A percentile compares a stretch with the other conserved stretches of the same genome.
phyloP scores from a whole-genome alignment of 2,113 vertebrate genomes.

The Uria lomvia region DNA sequence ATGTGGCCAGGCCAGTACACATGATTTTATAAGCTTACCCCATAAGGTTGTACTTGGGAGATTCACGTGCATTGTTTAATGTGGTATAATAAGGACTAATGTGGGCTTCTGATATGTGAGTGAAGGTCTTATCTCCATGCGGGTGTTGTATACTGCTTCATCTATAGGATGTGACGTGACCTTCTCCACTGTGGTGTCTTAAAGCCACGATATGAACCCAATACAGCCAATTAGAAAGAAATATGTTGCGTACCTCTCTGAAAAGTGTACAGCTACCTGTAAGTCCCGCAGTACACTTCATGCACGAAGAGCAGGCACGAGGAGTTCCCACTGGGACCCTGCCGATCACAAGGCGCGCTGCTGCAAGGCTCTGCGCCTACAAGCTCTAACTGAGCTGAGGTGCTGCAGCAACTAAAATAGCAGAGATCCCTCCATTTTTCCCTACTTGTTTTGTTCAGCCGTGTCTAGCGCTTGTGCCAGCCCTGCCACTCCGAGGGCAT shows the following conservation, averaged over 20 bases:
- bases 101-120: not conserved
- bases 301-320: not conserved
- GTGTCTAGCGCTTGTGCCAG: not conserved
- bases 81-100: not conserved
- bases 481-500: not conserved
- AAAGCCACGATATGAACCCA: not conserved
- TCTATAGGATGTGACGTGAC: rapidly evolving
- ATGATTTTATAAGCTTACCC: not conserved
- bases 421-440: not conserved
- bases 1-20: not conserved
- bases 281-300: not conserved
- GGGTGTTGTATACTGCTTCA: not conserved
- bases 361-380: not conserved
- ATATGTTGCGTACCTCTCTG: not conserved
- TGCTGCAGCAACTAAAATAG: not conserved
- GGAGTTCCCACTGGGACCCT: not conserved
- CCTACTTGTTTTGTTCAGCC: not conserved
- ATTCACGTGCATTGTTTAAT: not conserved
- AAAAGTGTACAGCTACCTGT: not conserved
- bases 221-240: not conserved
- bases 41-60: not conserved
- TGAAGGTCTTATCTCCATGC: not conserved
- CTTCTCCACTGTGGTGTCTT: too few species aligned
- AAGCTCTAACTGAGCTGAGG: not conserved
- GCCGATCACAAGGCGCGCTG: not conserved